A percentile compares a stretch with the other conserved stretches of the same genome.
Evolutionary conservation across 2,888 invertebrate species (phyloP).

Genomic region (Gymnocheta viridis): DNA sequence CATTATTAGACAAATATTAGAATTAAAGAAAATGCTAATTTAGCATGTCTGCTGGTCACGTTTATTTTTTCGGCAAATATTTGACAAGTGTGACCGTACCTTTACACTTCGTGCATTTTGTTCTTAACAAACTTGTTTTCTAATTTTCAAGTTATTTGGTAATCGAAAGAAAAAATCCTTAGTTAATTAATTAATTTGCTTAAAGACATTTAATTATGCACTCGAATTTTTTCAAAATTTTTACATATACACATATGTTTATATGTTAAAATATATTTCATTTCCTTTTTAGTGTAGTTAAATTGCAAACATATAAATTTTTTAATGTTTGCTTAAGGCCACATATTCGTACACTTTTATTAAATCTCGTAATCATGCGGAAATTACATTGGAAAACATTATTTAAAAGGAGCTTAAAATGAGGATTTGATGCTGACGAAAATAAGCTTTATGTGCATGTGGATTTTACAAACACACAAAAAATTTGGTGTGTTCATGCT

Average conservation of each 20-base stretch:
- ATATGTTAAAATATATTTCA: not conserved
- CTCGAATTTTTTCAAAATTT: not conserved
- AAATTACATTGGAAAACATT: slow-evolving; percentile 60
- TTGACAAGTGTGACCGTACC: too few relatives aligned
- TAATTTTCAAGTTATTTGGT: too few relatives aligned
- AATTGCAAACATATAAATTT: not conserved
- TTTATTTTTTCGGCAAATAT: too few relatives aligned
- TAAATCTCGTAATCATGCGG: slow-evolving; percentile 56
- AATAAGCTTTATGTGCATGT: not conserved
- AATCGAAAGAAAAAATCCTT: too few relatives aligned
- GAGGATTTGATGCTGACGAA: slow-evolving; percentile 21
- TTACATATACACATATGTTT: not conserved
- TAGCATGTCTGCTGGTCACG: too few relatives aligned
- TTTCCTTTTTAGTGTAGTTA: not conserved
- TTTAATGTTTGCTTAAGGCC: slow-evolving; percentile 5
- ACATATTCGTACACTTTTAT: slow-evolving; percentile 38
- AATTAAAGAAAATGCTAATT: too few relatives aligned
- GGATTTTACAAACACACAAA: not conserved
- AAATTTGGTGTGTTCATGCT: too few relatives aligned
- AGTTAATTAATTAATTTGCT: too few relatives aligned
- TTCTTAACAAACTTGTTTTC: too few relatives aligned
- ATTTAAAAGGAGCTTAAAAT: slow-evolving; percentile 46
- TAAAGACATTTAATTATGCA: not conserved
- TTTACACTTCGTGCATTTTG: too few relatives aligned
- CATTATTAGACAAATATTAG: too few relatives aligned